Evolutionary conservation across 1,140 invertebrate species (phyloP).

Genomic region (Metaphire vulgaris): DNA sequence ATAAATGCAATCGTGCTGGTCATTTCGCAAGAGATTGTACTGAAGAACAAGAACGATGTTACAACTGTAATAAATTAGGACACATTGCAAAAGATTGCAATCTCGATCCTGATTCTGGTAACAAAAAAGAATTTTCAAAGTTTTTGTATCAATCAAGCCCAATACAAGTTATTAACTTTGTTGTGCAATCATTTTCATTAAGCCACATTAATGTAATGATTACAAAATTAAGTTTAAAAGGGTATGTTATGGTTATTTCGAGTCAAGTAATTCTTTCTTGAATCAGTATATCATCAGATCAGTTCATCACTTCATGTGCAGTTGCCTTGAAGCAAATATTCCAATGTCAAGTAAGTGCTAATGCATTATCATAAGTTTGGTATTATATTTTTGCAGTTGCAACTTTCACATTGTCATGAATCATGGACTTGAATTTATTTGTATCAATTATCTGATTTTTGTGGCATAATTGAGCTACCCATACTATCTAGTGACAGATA

Average conservation of each 20-base stretch:
- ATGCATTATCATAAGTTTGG: not conserved
- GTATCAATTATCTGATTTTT: not conserved
- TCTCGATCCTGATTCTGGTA: conserved; percentile 22
- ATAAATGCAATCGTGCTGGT: conserved; percentile 63
- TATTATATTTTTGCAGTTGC: not conserved
- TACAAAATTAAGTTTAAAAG: no score
- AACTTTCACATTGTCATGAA: not conserved
- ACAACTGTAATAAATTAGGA: conserved; percentile 62
- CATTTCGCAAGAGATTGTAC: conserved; percentile 79
- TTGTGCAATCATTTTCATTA: no score
- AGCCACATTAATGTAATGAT: no score
- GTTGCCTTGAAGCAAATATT: not conserved
- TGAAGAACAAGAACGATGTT: conserved; percentile 25
- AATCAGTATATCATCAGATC: no score
- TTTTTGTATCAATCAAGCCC: not conserved
- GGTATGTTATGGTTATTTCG: no score
- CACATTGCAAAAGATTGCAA: conserved; percentile 79
- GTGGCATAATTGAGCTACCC: not conserved
- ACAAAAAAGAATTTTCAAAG: not conserved
- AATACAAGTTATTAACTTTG: no score
- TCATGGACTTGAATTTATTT: not conserved
- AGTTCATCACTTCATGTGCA: no score
- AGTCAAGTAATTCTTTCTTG: no score
- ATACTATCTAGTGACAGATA: no score
- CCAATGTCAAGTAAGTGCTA: not conserved